phyloP scores from a whole-genome alignment of 2,888 invertebrate species.

The Cheilosia impressa region DNA sequence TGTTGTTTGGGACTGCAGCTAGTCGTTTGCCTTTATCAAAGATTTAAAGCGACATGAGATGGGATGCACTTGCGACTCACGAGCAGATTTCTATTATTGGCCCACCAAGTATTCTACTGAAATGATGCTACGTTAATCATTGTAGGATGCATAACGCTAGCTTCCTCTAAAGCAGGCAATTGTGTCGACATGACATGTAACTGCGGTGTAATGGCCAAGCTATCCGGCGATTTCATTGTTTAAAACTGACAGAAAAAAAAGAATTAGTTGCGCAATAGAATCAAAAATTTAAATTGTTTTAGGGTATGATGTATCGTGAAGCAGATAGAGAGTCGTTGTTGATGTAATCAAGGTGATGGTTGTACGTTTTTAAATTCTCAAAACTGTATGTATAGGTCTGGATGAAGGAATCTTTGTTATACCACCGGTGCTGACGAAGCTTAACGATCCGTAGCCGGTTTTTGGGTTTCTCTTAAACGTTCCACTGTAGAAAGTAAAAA shows the following conservation, averaged over 20 bases:
- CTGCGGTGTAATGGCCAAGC: not conserved
- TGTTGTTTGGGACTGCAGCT: conserved; percentile 14
- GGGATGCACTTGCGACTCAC: conserved; percentile 34
- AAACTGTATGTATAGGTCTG: too few species aligned
- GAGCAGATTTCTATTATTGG: conserved; percentile 66
- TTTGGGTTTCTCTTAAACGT: too few species aligned
- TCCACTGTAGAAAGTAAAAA: too few species aligned
- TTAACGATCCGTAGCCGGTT: too few species aligned
- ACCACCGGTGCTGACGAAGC: too few species aligned
- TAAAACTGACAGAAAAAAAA: not conserved
- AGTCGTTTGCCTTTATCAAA: conserved; percentile 1
- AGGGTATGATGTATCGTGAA: not conserved
- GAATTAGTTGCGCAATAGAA: conserved; percentile 6
- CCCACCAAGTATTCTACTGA: conserved; percentile 68
- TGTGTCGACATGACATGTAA: not conserved
- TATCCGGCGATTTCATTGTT: conserved; percentile 8
- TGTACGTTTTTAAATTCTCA: not conserved
- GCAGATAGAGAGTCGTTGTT: not conserved
- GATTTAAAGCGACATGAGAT: conserved; percentile 27
- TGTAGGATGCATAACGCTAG: too few species aligned
- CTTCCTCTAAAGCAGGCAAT: not conserved
- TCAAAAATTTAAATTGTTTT: conserved; percentile 17
- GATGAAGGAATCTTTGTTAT: too few species aligned
- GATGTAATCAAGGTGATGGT: not conserved
- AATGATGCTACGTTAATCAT: conserved; percentile 17